Percentiles rank a stretch among this genome's conserved stretches.
These are phyloP conservation scores for Plagodis dolabraria DNA, from an alignment of 2,888 invertebrate genomes.

Conservation along the genomic window DNA sequence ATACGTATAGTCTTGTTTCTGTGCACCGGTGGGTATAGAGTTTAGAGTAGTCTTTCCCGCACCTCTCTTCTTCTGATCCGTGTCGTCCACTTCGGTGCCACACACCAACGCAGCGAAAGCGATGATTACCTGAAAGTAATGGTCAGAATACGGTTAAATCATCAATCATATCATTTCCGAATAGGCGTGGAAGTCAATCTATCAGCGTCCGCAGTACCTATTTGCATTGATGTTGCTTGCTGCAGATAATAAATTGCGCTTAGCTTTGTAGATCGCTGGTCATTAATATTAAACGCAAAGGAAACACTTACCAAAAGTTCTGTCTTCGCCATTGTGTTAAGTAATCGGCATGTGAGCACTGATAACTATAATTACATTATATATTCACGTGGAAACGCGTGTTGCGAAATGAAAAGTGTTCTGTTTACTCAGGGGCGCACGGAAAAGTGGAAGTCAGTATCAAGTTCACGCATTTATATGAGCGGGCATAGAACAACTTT, in stretches of 20 bases:
- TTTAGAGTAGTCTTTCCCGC: slow-evolving; percentile 69
- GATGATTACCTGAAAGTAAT: slow-evolving; percentile 67
- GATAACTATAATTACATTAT: slow-evolving; percentile 63
- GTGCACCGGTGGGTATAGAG: slow-evolving; percentile 71
- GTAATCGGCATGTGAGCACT: slow-evolving; percentile 32
- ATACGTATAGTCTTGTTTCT: slow-evolving; percentile 78
- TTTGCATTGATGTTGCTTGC: slow-evolving; percentile 26
- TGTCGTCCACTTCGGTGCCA: slow-evolving; percentile 69
- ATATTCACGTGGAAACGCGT: slow-evolving; percentile 54
- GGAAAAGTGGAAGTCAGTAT: slow-evolving; percentile 77
- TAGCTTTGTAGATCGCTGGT: not conserved
- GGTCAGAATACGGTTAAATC: slow-evolving; percentile 26
- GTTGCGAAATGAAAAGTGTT: slow-evolving; percentile 74
- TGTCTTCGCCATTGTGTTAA: slow-evolving; percentile 60
- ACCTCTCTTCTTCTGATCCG: slow-evolving; percentile 76
- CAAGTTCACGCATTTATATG: slow-evolving; percentile 82
- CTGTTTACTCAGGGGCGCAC: slow-evolving; percentile 53
- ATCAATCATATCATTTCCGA: slow-evolving; percentile 51
- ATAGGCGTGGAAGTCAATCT: slow-evolving; percentile 52
- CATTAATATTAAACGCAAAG: slow-evolving; percentile 2
- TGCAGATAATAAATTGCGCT: slow-evolving; percentile 22
- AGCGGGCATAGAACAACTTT: slow-evolving; percentile 70
- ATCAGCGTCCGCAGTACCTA: slow-evolving; percentile 42
- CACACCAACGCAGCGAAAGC: slow-evolving; percentile 64
- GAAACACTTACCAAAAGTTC: slow-evolving; percentile 69